Conservation (phyloP, 2,888 invertebrate genomes). For the Tolmerus cingulatus region DNA sequence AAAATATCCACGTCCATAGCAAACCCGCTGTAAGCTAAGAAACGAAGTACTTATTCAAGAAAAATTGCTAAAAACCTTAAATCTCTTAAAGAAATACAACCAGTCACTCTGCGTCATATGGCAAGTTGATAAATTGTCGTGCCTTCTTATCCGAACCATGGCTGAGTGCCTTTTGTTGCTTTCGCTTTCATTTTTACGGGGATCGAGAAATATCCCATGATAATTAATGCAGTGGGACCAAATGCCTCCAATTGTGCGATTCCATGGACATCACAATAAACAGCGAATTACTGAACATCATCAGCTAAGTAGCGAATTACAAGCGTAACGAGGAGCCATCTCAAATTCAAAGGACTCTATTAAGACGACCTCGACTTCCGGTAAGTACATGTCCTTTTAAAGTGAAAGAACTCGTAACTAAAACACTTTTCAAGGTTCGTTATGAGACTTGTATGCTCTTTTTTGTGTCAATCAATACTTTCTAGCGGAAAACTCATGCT, state of each 20-base stretch:
- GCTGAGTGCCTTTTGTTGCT: constrained; percentile 23
- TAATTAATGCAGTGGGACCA: neutral
- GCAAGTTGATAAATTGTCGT: constrained; percentile 11
- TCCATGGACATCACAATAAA: neutral
- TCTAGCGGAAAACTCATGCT: neutral
- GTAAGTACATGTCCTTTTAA: neutral
- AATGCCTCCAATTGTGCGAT: neutral
- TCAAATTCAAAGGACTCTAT: neutral
- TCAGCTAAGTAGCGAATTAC: neutral
- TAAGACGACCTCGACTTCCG: neutral
- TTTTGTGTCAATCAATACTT: neutral
- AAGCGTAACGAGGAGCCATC: neutral
- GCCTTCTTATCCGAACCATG: constrained; percentile 12
- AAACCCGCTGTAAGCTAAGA: neutral
- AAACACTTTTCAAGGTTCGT: neutral
- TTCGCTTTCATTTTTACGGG: neutral
- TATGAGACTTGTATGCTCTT: neutral
- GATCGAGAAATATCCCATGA: neutral
- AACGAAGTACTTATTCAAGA: neutral
- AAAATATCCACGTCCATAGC: neutral
- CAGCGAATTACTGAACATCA: neutral
- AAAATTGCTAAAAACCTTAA: neutral
- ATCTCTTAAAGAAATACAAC: neutral
- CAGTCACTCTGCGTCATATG: constrained; percentile 10
- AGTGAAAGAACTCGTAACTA: neutral